Conservation (phyloP, 1,140 invertebrate genomes). For the Eulimnadia texana region DNA sequence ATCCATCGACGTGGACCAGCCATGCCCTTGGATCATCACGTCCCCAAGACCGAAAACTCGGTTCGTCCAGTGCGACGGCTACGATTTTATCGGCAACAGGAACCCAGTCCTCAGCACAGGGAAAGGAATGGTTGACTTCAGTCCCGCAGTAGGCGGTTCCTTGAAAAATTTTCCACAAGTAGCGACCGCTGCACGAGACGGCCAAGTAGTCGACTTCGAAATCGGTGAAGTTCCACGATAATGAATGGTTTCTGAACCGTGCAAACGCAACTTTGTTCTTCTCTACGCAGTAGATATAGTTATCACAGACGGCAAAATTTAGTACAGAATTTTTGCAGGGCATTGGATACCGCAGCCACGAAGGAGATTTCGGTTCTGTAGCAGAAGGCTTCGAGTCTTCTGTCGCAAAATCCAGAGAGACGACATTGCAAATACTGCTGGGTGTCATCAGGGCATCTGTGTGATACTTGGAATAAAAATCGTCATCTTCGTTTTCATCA, state of each 20-base stretch:
- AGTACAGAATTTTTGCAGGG: not conserved
- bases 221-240: not conserved
- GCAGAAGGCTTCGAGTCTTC: too few species aligned
- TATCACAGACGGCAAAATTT: not conserved
- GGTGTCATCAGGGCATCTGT: not conserved
- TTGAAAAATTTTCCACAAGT: constrained; percentile 3
- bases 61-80: not conserved
- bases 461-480: not conserved
- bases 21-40: not conserved
- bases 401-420: too few species aligned
- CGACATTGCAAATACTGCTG: not conserved
- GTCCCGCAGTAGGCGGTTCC: not conserved
- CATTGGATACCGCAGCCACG: not conserved
- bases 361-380: not conserved
- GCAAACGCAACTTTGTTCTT: not conserved
- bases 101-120: constrained; percentile 1
- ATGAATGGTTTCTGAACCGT: not conserved
- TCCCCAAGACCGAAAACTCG: not conserved
- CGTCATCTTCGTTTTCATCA: not conserved
- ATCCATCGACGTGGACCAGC: constrained; percentile 1
- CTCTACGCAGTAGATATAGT: constrained; percentile 2
- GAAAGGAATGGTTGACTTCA: not conserved
- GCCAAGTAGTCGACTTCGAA: not conserved
- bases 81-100: not conserved
- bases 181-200: not conserved